These are phyloP conservation scores for Machaerirhynchus nigripectus DNA, from an alignment of 2,113 vertebrate genomes.

Conservation along the genomic window DNA sequence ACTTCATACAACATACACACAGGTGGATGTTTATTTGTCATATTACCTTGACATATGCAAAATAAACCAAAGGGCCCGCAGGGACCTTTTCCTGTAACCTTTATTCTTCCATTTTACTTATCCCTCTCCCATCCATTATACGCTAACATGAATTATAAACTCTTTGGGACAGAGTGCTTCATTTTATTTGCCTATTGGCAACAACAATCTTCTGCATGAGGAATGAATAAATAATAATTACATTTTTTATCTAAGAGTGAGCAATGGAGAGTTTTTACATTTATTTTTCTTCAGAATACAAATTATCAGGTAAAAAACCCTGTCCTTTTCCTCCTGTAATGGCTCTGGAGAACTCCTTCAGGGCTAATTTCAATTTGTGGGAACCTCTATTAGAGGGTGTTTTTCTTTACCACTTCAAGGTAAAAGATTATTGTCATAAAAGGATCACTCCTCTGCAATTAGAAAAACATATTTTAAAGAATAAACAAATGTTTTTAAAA, in stretches of 20 bases:
- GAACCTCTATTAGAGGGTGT: background rate
- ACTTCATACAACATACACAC: background rate
- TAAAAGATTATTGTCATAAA: background rate
- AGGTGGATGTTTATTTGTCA: background rate
- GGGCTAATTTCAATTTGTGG: background rate
- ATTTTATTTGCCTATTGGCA: background rate
- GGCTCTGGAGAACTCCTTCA: background rate
- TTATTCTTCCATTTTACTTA: background rate
- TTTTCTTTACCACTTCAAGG: background rate
- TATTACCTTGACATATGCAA: background rate
- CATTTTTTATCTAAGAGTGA: background rate
- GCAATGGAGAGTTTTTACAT: fast-evolving
- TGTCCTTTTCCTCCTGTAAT: background rate
- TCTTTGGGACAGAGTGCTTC: background rate
- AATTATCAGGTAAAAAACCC: background rate
- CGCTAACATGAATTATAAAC: background rate
- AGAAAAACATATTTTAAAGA: slow-evolving; percentile 11
- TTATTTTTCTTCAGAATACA: background rate
- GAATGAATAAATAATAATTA: background rate
- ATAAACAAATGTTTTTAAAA: background rate
- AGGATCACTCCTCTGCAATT: background rate
- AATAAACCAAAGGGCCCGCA: background rate
- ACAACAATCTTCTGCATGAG: background rate
- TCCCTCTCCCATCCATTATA: background rate
- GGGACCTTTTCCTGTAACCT: background rate